phyloP scores from a whole-genome alignment of 2,113 vertebrate species.

The Hippopotamus amphibius region DNA sequence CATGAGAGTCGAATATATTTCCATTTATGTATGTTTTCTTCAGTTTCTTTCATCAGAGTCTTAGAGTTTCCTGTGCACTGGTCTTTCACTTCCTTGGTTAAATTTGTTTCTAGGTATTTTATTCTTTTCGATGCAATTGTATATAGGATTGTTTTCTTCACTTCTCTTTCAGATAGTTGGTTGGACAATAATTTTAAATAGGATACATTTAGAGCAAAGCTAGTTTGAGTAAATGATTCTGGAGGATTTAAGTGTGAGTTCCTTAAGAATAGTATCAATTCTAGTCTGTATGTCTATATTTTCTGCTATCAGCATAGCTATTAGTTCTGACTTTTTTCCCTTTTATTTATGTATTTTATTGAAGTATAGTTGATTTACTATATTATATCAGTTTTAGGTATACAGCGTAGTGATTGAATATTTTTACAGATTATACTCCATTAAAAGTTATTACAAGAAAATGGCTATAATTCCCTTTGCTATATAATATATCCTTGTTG shows the following conservation, averaged over 20 bases:
- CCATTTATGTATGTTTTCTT: not conserved
- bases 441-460: not conserved
- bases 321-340: not conserved
- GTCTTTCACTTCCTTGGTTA: not conserved
- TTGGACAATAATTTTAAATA: not conserved
- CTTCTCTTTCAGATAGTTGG: not conserved
- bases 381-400: not conserved
- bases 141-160: not conserved
- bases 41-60: not conserved
- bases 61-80: not conserved
- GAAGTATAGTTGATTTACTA: not conserved
- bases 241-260: not conserved
- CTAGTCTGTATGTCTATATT: not conserved
- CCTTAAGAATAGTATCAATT: not conserved
- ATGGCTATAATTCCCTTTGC: not conserved
- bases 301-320: not conserved
- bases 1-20: not conserved
- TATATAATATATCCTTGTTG: not conserved
- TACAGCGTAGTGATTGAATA: not conserved
- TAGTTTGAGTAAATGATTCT: not conserved
- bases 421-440: not conserved
- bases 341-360: not conserved
- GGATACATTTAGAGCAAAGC: not conserved
- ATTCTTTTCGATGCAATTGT: not conserved
- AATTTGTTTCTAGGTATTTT: not conserved